Base-by-base conservation (phyloP, 2,113 vertebrate species). In the Puntigrus tetrazona region DNA sequence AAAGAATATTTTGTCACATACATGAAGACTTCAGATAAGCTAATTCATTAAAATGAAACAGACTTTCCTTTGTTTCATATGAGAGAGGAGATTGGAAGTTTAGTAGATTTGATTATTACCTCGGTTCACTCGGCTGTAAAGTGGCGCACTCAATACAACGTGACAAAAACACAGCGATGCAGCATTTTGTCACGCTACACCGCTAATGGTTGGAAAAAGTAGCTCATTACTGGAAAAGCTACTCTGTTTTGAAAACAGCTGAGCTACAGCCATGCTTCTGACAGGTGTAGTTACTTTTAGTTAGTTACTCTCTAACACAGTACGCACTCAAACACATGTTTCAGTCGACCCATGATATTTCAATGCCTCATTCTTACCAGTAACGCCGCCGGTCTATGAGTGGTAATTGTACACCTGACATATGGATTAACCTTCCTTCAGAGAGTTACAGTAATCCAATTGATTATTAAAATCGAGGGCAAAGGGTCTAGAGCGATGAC, bases 401-500 rank as follows among this genome's bases (percentile, higher is more conserved):
- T 27, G 43, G 81, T 84, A 84, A 84, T 52, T 34, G 43, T 74
- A 84, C 27, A 82, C 55, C 63, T 86, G 85, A 61, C 83, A 22
- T 76, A 74, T 83, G 7, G 81, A 85, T 88, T 86, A 45, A 55
- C 87, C 69, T 79, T 43, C n/a, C 36, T 83, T 78, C 75, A 57
- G 45, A 69, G 82, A 45, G 59, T 57, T 83, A 77, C 31, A 43
- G n/a, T 38, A 59, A 75, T 81, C 78, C 69, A 57, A 85, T 88
- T 83, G 84, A 88, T 88, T 85, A 85, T 88, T 85, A 83, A 75
- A 88, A 83, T 74, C 22, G 8, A 78, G 67, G 75, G 29, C 47
- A 75, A 27, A 27, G 83, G 4, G 29, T 59, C 27, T 22, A 55
- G 8, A 38, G 52, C 20, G 69, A 81, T 81, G 67, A 74, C 84